phyloP scores from a whole-genome alignment of 1,140 invertebrate species.

The Brachionus paranguensis region DNA sequence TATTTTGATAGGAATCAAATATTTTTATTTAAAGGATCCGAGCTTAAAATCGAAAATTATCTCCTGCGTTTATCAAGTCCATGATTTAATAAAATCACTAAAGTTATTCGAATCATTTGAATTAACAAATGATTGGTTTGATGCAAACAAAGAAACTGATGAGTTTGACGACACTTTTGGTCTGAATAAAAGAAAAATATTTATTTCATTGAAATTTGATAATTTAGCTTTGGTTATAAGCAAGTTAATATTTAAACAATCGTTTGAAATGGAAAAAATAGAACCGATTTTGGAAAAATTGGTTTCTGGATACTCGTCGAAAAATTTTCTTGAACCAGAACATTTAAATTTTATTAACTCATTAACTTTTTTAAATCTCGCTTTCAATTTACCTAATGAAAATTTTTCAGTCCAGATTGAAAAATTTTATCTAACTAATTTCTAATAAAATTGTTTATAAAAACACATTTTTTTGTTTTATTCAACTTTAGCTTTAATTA shows the following conservation, averaged over 20 bases:
- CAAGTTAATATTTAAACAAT: background rate
- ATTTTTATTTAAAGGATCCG: background rate
- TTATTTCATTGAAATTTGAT: background rate
- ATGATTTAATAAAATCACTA: background rate
- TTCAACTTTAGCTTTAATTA: background rate
- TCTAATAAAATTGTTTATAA: background rate
- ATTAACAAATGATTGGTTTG: background rate
- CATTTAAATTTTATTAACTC: background rate
- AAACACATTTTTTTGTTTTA: background rate
- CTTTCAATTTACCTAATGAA: background rate
- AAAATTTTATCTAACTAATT: background rate
- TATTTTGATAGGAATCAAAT: background rate
- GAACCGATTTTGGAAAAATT: background rate
- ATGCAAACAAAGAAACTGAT: background rate
- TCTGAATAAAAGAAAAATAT: background rate
- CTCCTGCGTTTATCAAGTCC: background rate
- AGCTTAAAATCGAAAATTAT: constrained; percentile 6
- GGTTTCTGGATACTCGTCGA: background rate
- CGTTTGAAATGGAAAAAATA: background rate
- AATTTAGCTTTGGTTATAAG: background rate
- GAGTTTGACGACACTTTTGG: background rate
- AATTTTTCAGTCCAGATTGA: background rate
- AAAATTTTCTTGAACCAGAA: background rate
- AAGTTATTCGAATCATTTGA: background rate
- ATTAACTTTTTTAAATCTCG: background rate